phyloP scores from a whole-genome alignment of 2,888 invertebrate genomes.

The Chrysolina americana region DNA sequence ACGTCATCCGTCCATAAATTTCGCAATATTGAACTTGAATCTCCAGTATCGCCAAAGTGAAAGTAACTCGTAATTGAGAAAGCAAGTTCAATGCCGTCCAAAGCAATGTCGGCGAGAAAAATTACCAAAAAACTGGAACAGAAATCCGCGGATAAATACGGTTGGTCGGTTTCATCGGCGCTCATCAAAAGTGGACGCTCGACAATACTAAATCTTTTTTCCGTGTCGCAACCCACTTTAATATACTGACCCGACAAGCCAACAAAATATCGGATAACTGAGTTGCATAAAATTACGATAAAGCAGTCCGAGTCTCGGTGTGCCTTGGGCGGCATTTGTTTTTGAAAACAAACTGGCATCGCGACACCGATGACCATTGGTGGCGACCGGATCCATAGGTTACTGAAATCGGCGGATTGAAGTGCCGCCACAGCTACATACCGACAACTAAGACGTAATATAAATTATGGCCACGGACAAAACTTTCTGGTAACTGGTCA shows the following conservation, averaged over 20 bases:
- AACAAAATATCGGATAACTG: slow-evolving; percentile 27
- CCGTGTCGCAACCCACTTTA: slow-evolving; percentile 31
- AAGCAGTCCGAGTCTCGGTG: slow-evolving; percentile 29
- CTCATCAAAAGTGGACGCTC: slow-evolving; percentile 9
- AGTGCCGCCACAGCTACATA: slow-evolving; percentile 41
- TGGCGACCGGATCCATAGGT: slow-evolving; percentile 37
- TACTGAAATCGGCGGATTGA: slow-evolving; percentile 40
- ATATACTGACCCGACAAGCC: slow-evolving; percentile 25
- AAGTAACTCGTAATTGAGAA: slow-evolving; percentile 9
- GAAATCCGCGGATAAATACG: slow-evolving; percentile 1
- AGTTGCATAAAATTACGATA: slow-evolving; percentile 38
- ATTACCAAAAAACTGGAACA: neutral
- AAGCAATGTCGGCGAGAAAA: neutral
- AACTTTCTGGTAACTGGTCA: slow-evolving; percentile 20
- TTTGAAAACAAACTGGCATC: slow-evolving; percentile 34
- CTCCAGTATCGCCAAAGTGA: neutral
- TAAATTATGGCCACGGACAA: slow-evolving; percentile 33
- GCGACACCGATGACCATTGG: slow-evolving; percentile 37
- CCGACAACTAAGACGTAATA: slow-evolving; percentile 35
- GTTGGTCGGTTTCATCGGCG: neutral
- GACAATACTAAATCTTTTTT: slow-evolving; percentile 31
- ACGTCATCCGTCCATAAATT: slow-evolving; percentile 52
- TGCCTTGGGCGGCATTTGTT: slow-evolving; percentile 37
- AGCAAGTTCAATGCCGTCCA: slow-evolving; percentile 17
- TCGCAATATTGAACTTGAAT: neutral